Conservation (phyloP, 2,888 invertebrate genomes). For the Drosophila paramelanica region DNA sequence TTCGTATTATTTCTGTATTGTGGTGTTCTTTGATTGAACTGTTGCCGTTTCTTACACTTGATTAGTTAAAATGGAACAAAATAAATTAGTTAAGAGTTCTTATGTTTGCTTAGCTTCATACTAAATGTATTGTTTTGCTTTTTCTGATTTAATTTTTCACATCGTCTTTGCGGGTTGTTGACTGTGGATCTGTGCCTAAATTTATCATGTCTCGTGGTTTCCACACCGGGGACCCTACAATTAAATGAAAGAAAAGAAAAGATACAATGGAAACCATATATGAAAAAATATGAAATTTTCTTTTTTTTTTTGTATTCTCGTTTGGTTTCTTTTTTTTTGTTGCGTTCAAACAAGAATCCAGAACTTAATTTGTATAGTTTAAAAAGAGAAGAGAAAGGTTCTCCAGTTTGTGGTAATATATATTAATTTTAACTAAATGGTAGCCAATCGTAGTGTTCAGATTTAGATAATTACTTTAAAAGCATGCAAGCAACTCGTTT, state of each 20-base stretch:
- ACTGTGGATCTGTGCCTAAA: slow-evolving; percentile 86
- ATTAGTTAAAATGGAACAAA: slow-evolving; percentile 68
- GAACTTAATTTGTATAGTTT: slow-evolving; percentile 54
- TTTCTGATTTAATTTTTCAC: slow-evolving; percentile 85
- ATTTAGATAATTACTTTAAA: slow-evolving; percentile 32
- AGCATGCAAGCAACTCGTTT: slow-evolving; percentile 53
- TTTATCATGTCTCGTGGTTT: slow-evolving; percentile 95
- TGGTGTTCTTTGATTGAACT: slow-evolving; percentile 55
- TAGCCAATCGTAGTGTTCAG: slow-evolving; percentile 40
- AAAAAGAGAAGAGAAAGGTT: slow-evolving; percentile 40
- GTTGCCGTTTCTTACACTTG: slow-evolving; percentile 57
- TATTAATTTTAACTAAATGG: slow-evolving; percentile 12
- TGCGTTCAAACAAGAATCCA: slow-evolving; percentile 31
- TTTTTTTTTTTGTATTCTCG: slow-evolving; percentile 10
- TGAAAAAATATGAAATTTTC: slow-evolving; percentile 83
- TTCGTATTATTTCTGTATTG: slow-evolving; percentile 39
- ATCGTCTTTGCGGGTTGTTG: slow-evolving; percentile 86
- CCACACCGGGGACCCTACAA: slow-evolving; percentile 99
- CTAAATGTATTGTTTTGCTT: slow-evolving; percentile 57
- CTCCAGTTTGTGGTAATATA: slow-evolving; percentile 38
- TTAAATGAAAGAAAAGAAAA: slow-evolving; percentile 86
- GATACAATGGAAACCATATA: slow-evolving; percentile 85
- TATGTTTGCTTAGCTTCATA: slow-evolving; percentile 51
- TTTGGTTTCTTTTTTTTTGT: not conserved
- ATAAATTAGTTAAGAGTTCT: slow-evolving; percentile 52